A percentile compares a stretch with the other conserved stretches of the same genome.
Conservation (phyloP, 1,140 invertebrate genomes). For the Octopus bimaculoides region DNA sequence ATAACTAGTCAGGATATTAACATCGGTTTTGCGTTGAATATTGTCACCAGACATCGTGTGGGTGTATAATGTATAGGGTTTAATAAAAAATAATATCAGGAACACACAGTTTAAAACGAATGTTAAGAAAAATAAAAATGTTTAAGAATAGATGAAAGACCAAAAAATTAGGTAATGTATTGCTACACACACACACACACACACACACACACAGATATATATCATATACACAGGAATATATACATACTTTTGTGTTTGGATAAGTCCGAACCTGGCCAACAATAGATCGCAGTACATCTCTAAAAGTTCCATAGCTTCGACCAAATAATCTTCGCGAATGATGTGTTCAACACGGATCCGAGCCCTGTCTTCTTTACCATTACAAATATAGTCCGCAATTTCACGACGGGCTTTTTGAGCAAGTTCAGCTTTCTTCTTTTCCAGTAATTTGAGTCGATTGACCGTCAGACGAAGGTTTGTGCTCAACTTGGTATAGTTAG, state of each 20-base stretch:
- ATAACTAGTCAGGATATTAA: too few relatives aligned
- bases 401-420: slow-evolving; percentile 93
- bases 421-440: slow-evolving; percentile 98
- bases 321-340: slow-evolving; percentile 97
- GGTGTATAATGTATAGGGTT: too few relatives aligned
- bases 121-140: too few relatives aligned
- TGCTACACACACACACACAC: too few relatives aligned
- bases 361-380: slow-evolving; percentile 82
- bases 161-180: too few relatives aligned
- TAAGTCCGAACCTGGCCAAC: slow-evolving; percentile 93
- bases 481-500: slow-evolving; percentile 76
- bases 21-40: too few relatives aligned
- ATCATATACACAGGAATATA: too few relatives aligned
- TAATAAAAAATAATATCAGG: too few relatives aligned
- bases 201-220: too few relatives aligned
- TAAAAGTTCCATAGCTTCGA: slow-evolving; percentile 98
- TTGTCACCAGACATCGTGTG: too few relatives aligned
- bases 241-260: slow-evolving; percentile 92
- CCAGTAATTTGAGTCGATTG: slow-evolving; percentile 89
- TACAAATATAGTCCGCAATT: slow-evolving; percentile 91
- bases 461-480: slow-evolving; percentile 90
- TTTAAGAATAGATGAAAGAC: too few relatives aligned
- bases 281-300: slow-evolving; percentile 99
- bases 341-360: slow-evolving; percentile 98
- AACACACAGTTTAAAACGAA: too few relatives aligned